Evolutionary conservation across 2,113 vertebrate species (phyloP).

Genomic region (Brienomyrus brachyistius): DNA sequence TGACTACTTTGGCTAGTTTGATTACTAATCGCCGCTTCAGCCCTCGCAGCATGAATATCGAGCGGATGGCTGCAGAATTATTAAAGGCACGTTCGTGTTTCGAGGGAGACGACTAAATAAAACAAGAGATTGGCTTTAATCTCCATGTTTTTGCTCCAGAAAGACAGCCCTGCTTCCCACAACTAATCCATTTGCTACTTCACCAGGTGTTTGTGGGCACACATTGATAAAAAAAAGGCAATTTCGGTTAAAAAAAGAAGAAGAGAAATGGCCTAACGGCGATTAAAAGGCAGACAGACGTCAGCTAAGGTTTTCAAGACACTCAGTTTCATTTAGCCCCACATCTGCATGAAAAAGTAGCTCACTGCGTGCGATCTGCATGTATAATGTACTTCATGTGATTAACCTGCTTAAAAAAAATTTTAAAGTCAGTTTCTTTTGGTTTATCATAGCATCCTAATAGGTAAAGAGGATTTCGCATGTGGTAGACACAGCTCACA

Average conservation of each 20-base stretch:
- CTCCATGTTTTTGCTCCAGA: not conserved
- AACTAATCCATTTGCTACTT: constrained; percentile 12
- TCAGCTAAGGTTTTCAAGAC: not conserved
- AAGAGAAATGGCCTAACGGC: not conserved
- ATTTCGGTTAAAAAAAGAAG: not conserved
- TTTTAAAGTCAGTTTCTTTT: not conserved
- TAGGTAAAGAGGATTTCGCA: not conserved
- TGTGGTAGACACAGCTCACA: not conserved
- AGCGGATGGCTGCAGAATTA: not conserved
- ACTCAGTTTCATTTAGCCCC: not conserved
- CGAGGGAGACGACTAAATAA: constrained; percentile 10
- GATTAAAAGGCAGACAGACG: constrained; percentile 1
- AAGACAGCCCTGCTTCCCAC: not conserved
- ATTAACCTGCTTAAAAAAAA: not conserved
- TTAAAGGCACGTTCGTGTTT: not conserved
- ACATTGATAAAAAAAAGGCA: constrained; percentile 4
- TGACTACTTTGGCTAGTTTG: not conserved
- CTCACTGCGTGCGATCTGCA: not conserved
- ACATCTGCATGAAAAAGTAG: not conserved
- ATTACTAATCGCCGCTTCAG: not conserved
- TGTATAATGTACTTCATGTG: not conserved
- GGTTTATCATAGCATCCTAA: not conserved
- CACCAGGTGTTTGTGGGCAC: not conserved
- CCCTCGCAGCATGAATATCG: not conserved
- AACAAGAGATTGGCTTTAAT: constrained; percentile 11